Conservation (phyloP, 1,140 invertebrate species). For the Aleiodes sp. region DNA sequence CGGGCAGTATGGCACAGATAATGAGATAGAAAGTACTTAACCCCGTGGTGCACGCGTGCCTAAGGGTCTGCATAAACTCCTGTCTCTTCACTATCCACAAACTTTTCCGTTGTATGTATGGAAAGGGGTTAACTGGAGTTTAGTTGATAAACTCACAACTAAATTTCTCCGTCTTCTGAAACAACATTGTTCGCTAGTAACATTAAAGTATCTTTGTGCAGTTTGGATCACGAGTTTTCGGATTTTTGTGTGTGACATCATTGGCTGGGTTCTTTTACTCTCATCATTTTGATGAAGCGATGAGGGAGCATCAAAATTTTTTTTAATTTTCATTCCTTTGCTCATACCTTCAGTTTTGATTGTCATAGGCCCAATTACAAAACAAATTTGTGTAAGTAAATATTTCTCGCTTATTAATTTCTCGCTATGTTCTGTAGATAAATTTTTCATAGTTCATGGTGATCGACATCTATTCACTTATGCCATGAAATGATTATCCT, state of each 20-base stretch:
- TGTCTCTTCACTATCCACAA: not conserved
- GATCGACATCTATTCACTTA: too few relatives aligned
- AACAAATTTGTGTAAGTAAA: too few relatives aligned
- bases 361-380: too few relatives aligned
- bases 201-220: not conserved
- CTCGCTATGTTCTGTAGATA: too few relatives aligned
- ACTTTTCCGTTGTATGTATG: not conserved
- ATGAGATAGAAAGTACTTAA: constrained; percentile 49
- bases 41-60: constrained; percentile 39
- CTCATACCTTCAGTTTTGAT: too few relatives aligned
- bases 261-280: too few relatives aligned
- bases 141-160: constrained; percentile 26
- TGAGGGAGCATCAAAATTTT: too few relatives aligned
- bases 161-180: not conserved
- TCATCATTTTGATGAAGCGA: too few relatives aligned
- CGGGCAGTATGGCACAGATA: constrained; percentile 31
- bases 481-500: too few relatives aligned
- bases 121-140: constrained; percentile 30
- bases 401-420: too few relatives aligned
- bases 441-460: too few relatives aligned
- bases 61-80: constrained; percentile 35
- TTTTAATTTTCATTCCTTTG: too few relatives aligned
- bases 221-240: not conserved
- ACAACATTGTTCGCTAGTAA: not conserved
- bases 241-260: not conserved